phyloP scores from a whole-genome alignment of 2,888 invertebrate species.

The Operophtera brumata region DNA sequence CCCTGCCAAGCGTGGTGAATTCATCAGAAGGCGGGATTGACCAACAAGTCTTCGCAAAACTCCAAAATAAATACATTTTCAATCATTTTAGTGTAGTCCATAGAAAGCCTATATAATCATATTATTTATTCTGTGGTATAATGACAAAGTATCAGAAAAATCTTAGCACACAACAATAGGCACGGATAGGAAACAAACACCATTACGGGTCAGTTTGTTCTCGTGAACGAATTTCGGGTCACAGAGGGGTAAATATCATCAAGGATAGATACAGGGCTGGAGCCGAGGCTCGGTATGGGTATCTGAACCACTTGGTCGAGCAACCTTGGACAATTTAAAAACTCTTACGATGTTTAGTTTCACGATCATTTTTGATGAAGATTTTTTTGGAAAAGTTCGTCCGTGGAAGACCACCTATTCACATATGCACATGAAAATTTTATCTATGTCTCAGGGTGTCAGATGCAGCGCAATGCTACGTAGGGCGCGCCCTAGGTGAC shows the following conservation, averaged over 20 bases:
- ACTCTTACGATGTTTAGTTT: no score
- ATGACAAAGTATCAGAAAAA: background rate
- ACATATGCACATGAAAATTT: no score
- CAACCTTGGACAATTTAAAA: no score
- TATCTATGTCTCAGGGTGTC: no score
- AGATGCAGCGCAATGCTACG: no score
- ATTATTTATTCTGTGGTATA: no score
- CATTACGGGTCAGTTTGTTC: conserved; percentile 18
- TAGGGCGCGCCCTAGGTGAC: no score
- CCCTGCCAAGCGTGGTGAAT: no score
- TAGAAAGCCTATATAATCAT: background rate
- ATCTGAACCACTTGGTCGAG: no score
- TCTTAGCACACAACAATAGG: conserved; percentile 7
- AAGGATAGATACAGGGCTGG: conserved; percentile 4
- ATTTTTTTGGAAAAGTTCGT: no score
- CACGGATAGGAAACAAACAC: conserved; percentile 17
- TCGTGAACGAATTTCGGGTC: conserved; percentile 17
- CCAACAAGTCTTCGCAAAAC: background rate
- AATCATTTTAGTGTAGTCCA: background rate
- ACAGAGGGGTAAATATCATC: conserved; percentile 14
- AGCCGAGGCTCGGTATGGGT: background rate
- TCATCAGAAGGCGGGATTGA: background rate
- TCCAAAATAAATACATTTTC: background rate
- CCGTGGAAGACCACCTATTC: no score
- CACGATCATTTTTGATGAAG: no score